These are phyloP conservation scores for Tapirus indicus DNA, from an alignment of 2,797 vertebrate genomes.

Conservation along the genomic window DNA sequence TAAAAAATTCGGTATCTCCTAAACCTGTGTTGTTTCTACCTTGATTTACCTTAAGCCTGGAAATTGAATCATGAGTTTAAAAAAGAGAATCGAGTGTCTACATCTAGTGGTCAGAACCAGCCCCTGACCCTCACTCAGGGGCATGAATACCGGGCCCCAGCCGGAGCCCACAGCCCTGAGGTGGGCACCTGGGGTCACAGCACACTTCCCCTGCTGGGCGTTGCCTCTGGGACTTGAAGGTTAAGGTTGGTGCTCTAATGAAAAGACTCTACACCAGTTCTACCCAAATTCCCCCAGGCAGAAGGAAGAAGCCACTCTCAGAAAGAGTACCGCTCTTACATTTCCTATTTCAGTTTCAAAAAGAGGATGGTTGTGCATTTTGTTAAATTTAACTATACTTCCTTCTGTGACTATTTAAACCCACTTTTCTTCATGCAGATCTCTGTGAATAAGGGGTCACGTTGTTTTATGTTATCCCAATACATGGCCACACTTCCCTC, in stretches of 20 bases:
- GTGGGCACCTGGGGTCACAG: background rate
- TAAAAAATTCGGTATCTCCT: background rate
- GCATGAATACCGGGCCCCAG: rapidly evolving
- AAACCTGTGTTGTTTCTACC: background rate
- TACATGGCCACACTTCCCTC: background rate
- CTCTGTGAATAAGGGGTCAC: background rate
- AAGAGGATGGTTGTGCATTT: background rate
- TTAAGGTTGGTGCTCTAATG: background rate
- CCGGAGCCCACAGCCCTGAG: too few relatives aligned
- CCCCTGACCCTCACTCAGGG: background rate
- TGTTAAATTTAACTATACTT: background rate
- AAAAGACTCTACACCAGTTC: background rate
- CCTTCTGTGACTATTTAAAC: background rate
- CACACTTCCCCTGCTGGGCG: too few relatives aligned
- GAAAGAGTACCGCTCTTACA: background rate
- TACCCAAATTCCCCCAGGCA: background rate
- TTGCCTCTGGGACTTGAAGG: background rate
- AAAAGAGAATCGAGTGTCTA: background rate
- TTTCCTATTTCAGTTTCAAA: background rate
- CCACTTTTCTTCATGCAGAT: background rate
- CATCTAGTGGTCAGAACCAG: background rate
- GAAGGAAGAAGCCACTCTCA: background rate
- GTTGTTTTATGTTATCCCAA: background rate
- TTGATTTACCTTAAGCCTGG: background rate
- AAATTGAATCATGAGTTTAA: background rate